Base-by-base conservation (phyloP, 1,140 invertebrate genomes). In the Drosophila bipectinata region DNA sequence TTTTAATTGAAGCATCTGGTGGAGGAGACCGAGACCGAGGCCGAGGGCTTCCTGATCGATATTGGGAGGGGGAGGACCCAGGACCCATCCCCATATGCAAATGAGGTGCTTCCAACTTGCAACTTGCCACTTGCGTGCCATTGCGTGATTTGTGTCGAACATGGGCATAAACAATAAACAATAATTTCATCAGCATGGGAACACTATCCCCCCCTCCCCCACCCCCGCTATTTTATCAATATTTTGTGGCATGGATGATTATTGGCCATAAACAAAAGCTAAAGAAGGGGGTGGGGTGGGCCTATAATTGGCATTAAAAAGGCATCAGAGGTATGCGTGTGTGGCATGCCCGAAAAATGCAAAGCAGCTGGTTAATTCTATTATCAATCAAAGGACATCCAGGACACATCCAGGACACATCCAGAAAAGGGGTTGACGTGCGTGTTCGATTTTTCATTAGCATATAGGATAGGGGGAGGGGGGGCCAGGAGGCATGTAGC, bases 401-500 rank as follows among this genome's bases (percentile, higher is more conserved):
- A 21, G 55, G 57, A 73, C 2, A 21, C 21, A 21, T 21, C 21
- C 21, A 21, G 21, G 21, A 21, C 21, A 21, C 21, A n/a, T 12
- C 37, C 48, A 21, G 55, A 49, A 48, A 39, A 39, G 44, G 44
- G 44, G 59, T 41, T 62, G 63, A 41, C 72, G 75, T 75, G 72
- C 82, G 82, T 87, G 82, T 87, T 87, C 83, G 82, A 87, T 87
- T 87, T 87, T 87, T 87, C 82, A 87, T 87, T 87, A 87, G 83
- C 82, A 87, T 87, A 85, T 71, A 56, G 72, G 61, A 68, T 28
- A 1, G 26, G 5, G 6, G 26, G 5, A 4, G 4, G 1, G 4
- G 26, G 5, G 21, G 21, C 21, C 21, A 21, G 2, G 21, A 21
- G 21, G 21, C 21, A 21, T 21, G 21, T 21, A 3, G 21, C 21